Evolutionary conservation across 1,140 invertebrate genomes (phyloP).

Genomic region (Pantala flavescens): DNA sequence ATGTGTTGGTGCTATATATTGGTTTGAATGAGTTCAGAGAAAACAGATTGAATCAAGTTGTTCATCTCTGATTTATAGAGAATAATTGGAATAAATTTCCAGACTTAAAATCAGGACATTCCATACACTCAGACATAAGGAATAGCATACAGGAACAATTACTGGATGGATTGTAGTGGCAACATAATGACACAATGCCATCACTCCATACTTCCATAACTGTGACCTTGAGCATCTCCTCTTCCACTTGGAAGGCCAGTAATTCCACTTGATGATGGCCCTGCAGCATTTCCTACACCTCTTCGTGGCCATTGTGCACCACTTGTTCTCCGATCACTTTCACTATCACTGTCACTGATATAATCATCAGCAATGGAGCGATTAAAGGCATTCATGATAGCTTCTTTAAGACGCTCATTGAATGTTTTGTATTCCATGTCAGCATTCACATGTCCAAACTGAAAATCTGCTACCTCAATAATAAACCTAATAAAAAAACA

Average conservation of each 20-base stretch:
- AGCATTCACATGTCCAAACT: conserved; percentile 62
- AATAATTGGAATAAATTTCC: no score
- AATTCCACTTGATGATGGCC: not conserved
- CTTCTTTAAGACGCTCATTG: conserved; percentile 61
- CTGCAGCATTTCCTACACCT: not conserved
- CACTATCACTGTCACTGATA: not conserved
- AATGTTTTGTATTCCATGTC: conserved; percentile 80
- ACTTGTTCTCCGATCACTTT: not conserved
- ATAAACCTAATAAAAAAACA: conserved; percentile 44
- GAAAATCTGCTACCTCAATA: conserved; percentile 77
- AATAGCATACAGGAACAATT: no score
- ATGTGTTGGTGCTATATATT: no score
- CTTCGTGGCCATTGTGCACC: not conserved
- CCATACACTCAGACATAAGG: no score
- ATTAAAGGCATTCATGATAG: conserved; percentile 49
- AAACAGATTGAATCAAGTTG: no score
- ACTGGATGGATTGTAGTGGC: no score
- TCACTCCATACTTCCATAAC: not conserved
- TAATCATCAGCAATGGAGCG: conserved; percentile 6
- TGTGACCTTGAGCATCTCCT: not conserved
- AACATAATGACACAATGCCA: not conserved
- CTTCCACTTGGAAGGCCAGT: not conserved
- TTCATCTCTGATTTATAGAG: no score
- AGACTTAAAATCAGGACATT: no score
- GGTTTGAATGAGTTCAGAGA: no score